Evolutionary conservation across 2,113 vertebrate species (phyloP).

Genomic region (Prunella himalayana): DNA sequence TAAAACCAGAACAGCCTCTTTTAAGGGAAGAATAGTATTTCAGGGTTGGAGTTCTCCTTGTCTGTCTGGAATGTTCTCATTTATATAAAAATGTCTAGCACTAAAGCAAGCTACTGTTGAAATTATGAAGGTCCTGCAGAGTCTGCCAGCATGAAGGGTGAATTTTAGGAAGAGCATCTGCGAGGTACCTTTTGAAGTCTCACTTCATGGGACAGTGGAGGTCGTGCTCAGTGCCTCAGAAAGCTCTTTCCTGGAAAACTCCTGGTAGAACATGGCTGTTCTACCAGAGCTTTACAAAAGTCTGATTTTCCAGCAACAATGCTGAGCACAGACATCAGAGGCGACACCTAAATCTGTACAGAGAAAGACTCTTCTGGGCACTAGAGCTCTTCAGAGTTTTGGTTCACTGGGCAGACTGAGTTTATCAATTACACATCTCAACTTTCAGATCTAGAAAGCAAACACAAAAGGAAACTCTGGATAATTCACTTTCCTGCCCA

Average conservation of each 20-base stretch:
- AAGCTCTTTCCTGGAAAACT: neutral
- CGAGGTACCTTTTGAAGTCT: neutral
- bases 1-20: neutral
- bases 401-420: neutral
- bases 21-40: neutral
- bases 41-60: neutral
- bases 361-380: neutral
- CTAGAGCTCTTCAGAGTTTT: neutral
- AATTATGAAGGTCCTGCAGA: neutral
- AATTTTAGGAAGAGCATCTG: neutral
- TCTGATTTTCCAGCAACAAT: neutral
- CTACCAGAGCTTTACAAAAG: neutral
- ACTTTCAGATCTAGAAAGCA: neutral
- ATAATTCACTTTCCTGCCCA: neutral
- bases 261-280: neutral
- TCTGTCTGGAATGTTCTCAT: neutral
- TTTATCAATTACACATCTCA: neutral
- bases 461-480: neutral
- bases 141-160: neutral
- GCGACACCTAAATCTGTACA: neutral
- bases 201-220: neutral
- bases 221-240: neutral
- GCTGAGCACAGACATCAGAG: neutral
- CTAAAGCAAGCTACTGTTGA: neutral
- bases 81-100: neutral